Percentiles rank a stretch among this genome's conserved stretches.
Conservation (phyloP, 1,140 invertebrate species). For the Lepidostoma basale region DNA sequence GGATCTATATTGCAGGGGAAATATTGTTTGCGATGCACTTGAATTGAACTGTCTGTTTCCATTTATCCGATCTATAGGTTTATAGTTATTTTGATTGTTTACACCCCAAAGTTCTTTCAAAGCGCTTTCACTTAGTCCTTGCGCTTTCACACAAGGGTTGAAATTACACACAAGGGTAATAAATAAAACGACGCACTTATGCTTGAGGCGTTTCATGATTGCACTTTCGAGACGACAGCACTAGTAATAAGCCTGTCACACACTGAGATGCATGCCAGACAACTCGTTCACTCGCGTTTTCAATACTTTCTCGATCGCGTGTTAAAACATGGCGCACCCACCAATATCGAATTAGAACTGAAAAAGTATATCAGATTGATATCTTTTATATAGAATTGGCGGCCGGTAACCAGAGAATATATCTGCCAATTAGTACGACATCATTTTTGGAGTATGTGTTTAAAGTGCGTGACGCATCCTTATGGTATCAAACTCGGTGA, state of each 20-base stretch:
- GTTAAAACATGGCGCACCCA: conserved; percentile 1
- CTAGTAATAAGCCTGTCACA: background rate
- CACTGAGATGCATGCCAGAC: background rate
- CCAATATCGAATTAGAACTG: conserved; percentile 29
- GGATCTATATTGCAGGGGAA: background rate
- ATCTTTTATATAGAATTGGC: conserved; percentile 5
- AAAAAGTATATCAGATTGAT: conserved; percentile 14
- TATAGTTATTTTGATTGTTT: background rate
- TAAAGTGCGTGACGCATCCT: conserved; percentile 27
- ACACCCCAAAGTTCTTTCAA: background rate
- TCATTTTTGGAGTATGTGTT: conserved; percentile 3
- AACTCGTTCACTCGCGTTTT: background rate
- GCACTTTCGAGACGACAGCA: conserved; percentile 1
- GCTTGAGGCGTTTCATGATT: background rate
- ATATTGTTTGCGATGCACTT: background rate
- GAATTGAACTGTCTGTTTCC: background rate
- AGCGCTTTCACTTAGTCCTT: background rate
- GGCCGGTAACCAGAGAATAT: background rate
- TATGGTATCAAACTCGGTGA: conserved; percentile 2
- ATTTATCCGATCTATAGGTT: background rate
- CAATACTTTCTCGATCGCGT: conserved; percentile 13
- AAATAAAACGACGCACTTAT: background rate
- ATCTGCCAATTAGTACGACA: conserved; percentile 27
- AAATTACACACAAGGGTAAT: background rate
- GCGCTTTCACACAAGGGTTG: background rate